Percentiles rank a stretch among this genome's conserved stretches.
These are phyloP conservation scores for Achlya flavicornis DNA, from an alignment of 2,888 invertebrate genomes.

Conservation along the genomic window DNA sequence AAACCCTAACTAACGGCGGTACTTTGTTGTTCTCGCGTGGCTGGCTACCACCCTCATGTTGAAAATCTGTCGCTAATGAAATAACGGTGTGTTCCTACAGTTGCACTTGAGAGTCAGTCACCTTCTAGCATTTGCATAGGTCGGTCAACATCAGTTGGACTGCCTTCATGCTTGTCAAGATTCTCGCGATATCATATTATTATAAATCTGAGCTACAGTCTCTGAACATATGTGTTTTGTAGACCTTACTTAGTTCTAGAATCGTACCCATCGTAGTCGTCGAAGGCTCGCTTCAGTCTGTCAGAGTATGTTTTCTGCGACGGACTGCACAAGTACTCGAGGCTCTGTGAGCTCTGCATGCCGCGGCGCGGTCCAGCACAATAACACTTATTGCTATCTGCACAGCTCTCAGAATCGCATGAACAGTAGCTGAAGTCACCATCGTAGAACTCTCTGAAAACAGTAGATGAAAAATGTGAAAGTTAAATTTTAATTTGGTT, in stretches of 20 bases:
- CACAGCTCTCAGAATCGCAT: slow-evolving; percentile 93
- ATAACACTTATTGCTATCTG: slow-evolving; percentile 94
- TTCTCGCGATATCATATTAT: no score
- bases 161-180: no score
- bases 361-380: slow-evolving; percentile 79
- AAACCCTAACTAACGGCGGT: no score
- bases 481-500: not conserved
- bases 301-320: slow-evolving; percentile 73
- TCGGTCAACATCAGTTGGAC: no score
- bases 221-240: no score
- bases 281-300: slow-evolving; percentile 61
- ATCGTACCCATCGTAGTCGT: slow-evolving; percentile 73
- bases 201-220: no score
- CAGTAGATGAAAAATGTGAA: slow-evolving; percentile 5
- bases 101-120: no score
- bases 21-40: no score
- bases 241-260: slow-evolving; percentile 60
- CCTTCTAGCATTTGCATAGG: no score
- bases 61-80: no score
- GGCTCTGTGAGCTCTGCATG: slow-evolving; percentile 74
- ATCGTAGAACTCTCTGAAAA: slow-evolving; percentile 68
- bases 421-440: slow-evolving; percentile 86
- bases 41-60: no score
- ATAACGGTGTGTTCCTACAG: no score
- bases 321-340: slow-evolving; percentile 82